Base-by-base conservation (phyloP, 2,888 invertebrate species). In the Drosophila borealis region DNA sequence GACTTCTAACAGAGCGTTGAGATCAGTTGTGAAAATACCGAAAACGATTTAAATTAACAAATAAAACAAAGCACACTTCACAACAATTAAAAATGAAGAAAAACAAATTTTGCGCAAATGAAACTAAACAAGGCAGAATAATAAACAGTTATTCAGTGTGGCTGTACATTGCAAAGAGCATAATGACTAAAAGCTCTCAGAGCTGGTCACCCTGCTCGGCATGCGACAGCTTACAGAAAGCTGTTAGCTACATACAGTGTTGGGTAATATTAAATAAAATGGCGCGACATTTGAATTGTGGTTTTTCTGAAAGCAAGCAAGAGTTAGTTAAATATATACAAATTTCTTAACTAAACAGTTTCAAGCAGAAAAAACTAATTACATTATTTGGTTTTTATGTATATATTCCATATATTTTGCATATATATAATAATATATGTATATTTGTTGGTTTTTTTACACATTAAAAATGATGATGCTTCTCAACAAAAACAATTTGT, bases 381-480 rank as follows among this genome's bases (percentile, higher is more conserved):
- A 8, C 0, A 14, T 34, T n/a, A 4, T 8, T 10, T 50, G 25
- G 44, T 51, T 54, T 82, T 46, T 70, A 62, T 76, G 66, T 79
- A 72, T 83, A 81, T 84, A 80, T 80, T 84, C 60, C 81, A 83
- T 83, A 87, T 83, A 84, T 87, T 83, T 83, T 80, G 80, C 78
- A 87, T 87, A 87, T 83, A 81, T 63, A 61, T 63, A 49, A 60
- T 48, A 44, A 61, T 63, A 63, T 81, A 73, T 80, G 68, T 72
- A 66, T 69, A 63, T 78, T 72, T 78, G 69, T 79, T 79, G 54
- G 71, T 64, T 84, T 50, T 74, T 62, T 81, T 87, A 87, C 83
- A 87, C 84, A 87, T 82, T 87, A 81, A 84, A 87, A 83, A 83
- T 83, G 57, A 87, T 70, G 80, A 75, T 84, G 80, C 73, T 53